Conservation (phyloP, 2,888 invertebrate genomes). For the Platycnemis pennipes region DNA sequence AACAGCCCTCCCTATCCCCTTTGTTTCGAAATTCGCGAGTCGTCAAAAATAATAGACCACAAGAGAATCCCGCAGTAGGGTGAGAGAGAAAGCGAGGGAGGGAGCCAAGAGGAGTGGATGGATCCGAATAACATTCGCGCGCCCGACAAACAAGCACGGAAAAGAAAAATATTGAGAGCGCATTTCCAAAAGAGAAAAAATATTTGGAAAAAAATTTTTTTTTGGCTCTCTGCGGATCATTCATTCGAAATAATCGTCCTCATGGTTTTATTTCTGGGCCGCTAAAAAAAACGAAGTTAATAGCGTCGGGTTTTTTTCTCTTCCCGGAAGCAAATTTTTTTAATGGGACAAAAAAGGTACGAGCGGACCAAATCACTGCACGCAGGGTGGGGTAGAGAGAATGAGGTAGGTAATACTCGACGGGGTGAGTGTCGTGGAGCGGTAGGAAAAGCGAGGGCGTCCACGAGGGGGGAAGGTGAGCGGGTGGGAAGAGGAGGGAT, state of each 20-base stretch:
- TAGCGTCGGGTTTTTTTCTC: not conserved
- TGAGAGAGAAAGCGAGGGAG: not conserved
- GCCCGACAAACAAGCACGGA: not conserved
- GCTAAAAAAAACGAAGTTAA: not conserved
- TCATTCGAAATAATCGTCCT: not conserved
- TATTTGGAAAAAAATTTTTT: not conserved
- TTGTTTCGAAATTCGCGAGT: constrained; percentile 32
- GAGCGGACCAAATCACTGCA: not conserved
- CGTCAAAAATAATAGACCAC: constrained; percentile 32
- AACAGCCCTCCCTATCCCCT: not conserved
- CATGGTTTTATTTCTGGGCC: not conserved
- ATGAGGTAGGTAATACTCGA: not conserved
- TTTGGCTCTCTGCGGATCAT: not conserved
- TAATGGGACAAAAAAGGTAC: constrained; percentile 11
- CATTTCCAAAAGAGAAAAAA: not conserved
- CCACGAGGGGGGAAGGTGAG: no score
- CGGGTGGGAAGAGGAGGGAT: not conserved
- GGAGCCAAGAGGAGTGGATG: not conserved
- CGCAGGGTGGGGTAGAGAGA: not conserved
- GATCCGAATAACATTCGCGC: constrained; percentile 1
- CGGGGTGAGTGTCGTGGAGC: no score
- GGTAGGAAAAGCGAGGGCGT: no score
- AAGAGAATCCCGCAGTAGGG: not conserved
- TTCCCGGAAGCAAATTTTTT: not conserved
- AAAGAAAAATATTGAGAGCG: not conserved